These are phyloP conservation scores for Anas capensis DNA, from an alignment of 2,797 vertebrate species.

Conservation along the genomic window DNA sequence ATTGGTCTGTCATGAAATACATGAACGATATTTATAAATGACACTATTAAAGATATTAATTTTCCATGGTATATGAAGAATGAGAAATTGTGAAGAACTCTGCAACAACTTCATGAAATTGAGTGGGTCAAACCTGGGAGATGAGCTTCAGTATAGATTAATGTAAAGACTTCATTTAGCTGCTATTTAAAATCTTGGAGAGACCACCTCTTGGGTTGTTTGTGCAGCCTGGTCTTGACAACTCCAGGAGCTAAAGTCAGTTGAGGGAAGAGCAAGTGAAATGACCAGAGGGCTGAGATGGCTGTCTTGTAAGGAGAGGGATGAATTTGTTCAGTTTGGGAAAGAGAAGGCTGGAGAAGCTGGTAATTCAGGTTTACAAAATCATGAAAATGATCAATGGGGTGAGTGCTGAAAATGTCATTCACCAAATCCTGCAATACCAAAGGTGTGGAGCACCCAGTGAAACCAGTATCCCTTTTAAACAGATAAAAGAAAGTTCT, in stretches of 20 bases:
- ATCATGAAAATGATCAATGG: background rate
- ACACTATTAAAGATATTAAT: background rate
- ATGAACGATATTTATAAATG: slow-evolving; percentile 13
- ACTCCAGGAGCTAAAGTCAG: background rate
- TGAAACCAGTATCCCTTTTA: background rate
- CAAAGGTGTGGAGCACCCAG: background rate
- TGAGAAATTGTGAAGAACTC: background rate
- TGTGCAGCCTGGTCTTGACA: background rate
- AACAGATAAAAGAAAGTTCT: background rate
- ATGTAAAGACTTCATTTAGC: background rate
- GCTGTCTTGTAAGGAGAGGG: background rate
- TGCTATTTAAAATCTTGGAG: background rate
- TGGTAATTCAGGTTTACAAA: background rate
- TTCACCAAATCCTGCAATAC: background rate
- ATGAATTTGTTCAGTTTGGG: background rate
- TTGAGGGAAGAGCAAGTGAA: background rate
- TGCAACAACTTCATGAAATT: background rate
- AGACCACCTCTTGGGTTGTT: background rate
- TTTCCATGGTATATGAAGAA: background rate
- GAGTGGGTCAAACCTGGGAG: background rate
- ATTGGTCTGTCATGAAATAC: background rate
- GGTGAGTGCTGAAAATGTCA: background rate
- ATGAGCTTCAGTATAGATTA: background rate
- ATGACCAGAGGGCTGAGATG: background rate
- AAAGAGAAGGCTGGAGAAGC: background rate